These are phyloP conservation scores for Leptinotarsa undecemlineata DNA, from an alignment of 1,140 invertebrate genomes.

Conservation along the genomic window DNA sequence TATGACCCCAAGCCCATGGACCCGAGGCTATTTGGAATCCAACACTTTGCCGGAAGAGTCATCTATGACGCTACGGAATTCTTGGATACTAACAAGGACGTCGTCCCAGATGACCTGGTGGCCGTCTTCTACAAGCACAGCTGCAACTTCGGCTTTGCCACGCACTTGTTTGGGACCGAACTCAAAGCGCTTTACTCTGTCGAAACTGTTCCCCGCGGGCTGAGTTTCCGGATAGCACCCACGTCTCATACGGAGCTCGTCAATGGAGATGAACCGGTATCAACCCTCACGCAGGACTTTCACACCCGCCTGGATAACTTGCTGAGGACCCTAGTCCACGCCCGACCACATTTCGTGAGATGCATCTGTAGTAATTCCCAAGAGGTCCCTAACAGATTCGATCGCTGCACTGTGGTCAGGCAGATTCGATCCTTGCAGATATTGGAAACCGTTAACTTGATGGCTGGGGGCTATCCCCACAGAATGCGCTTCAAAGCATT, in stretches of 20 bases:
- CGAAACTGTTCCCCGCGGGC: constrained; percentile 79
- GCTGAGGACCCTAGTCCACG: constrained; percentile 86
- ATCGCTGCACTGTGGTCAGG: constrained; percentile 77
- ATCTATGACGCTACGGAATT: constrained; percentile 89
- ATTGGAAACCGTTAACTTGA: constrained; percentile 92
- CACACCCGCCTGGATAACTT: constrained; percentile 91
- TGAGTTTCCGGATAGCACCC: constrained; percentile 88
- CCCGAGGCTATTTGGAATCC: constrained; percentile 83
- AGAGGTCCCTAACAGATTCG: constrained; percentile 78
- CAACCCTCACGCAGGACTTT: constrained; percentile 92
- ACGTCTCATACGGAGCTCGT: constrained; percentile 85
- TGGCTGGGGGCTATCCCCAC: constrained; percentile 92
- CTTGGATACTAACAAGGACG: constrained; percentile 88
- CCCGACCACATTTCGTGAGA: constrained; percentile 90
- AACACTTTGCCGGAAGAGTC: constrained; percentile 89
- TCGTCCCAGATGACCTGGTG: constrained; percentile 88
- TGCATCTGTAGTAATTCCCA: constrained; percentile 85
- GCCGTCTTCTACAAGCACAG: constrained; percentile 90
- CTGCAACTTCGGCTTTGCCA: constrained; percentile 94
- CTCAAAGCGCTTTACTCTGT: constrained; percentile 83
- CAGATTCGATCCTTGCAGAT: constrained; percentile 90
- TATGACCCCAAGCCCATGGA: constrained; percentile 76
- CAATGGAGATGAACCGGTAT: constrained; percentile 86
- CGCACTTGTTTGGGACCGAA: constrained; percentile 90
- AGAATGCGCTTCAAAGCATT: constrained; percentile 95